Percentiles rank a stretch among this genome's conserved stretches.
Evolutionary conservation across 2,113 vertebrate species (phyloP).

Genomic region (Coturnix japonica): DNA sequence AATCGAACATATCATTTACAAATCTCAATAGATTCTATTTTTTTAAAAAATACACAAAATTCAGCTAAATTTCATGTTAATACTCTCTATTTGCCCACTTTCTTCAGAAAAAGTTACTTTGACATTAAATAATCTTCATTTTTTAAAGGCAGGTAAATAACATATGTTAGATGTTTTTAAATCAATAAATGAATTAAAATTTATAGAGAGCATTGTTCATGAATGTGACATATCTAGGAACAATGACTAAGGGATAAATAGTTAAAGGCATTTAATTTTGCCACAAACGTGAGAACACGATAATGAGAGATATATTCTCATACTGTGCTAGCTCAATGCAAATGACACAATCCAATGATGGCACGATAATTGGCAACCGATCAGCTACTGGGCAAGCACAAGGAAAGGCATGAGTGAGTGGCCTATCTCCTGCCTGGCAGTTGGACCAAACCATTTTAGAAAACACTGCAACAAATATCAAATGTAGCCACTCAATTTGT

Average conservation of each 20-base stretch:
- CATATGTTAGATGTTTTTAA: not conserved
- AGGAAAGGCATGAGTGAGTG: not conserved
- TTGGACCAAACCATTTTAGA: too few species aligned
- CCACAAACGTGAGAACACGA: too few species aligned
- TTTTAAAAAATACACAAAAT: not conserved
- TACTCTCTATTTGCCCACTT: not conserved
- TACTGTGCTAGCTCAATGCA: too few species aligned
- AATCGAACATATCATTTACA: not conserved
- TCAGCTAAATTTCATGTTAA: not conserved
- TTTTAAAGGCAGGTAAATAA: not conserved
- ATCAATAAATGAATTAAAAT: constrained; percentile 47
- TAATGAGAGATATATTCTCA: too few species aligned
- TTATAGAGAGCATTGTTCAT: constrained; percentile 20
- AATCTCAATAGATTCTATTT: not conserved
- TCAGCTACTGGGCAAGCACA: too few species aligned
- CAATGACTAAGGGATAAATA: constrained; percentile 49
- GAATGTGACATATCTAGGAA: constrained; percentile 21
- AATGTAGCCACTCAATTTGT: not conserved
- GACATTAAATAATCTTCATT: not conserved
- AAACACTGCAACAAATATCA: not conserved
- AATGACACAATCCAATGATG: too few species aligned
- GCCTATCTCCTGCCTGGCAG: too few species aligned
- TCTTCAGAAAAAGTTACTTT: not conserved
- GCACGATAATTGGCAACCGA: too few species aligned
- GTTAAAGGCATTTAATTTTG: constrained; percentile 52